These are phyloP conservation scores for Wiebesia pumilae DNA, from an alignment of 1,140 invertebrate species.

Conservation along the genomic window DNA sequence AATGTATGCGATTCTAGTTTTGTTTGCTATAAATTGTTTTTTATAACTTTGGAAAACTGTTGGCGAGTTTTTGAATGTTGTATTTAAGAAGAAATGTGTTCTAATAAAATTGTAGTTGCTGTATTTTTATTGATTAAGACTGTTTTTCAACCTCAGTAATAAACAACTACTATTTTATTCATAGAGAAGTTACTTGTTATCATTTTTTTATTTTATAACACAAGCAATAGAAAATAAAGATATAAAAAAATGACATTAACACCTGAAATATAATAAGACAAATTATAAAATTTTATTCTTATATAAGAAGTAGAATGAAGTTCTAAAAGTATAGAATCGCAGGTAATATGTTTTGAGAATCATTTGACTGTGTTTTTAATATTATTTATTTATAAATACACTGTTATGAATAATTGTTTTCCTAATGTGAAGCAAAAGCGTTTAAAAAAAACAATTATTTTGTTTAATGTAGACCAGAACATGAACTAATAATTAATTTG, in stretches of 20 bases:
- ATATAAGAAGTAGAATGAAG: too few relatives aligned
- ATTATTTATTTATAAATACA: too few relatives aligned
- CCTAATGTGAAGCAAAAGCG: too few relatives aligned
- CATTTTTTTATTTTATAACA: not conserved
- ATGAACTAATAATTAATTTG: too few relatives aligned
- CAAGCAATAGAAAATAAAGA: not conserved
- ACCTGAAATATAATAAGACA: too few relatives aligned
- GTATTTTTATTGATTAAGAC: not conserved
- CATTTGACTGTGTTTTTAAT: too few relatives aligned
- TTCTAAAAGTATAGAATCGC: too few relatives aligned
- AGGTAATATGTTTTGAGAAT: too few relatives aligned
- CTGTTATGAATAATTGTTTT: too few relatives aligned
- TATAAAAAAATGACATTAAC: not conserved
- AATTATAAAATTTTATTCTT: too few relatives aligned
- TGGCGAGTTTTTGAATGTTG: not conserved
- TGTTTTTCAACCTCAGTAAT: not conserved
- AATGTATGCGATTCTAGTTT: not conserved
- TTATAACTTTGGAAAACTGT: not conserved
- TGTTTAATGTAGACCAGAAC: too few relatives aligned
- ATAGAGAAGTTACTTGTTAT: not conserved
- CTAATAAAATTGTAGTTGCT: not conserved
- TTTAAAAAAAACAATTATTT: too few relatives aligned
- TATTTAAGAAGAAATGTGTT: not conserved
- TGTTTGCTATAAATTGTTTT: not conserved
- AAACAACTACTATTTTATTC: not conserved